These are phyloP conservation scores for Enteromius afrohamiltoni DNA, from an alignment of 2,797 vertebrate genomes.

Conservation along the genomic window DNA sequence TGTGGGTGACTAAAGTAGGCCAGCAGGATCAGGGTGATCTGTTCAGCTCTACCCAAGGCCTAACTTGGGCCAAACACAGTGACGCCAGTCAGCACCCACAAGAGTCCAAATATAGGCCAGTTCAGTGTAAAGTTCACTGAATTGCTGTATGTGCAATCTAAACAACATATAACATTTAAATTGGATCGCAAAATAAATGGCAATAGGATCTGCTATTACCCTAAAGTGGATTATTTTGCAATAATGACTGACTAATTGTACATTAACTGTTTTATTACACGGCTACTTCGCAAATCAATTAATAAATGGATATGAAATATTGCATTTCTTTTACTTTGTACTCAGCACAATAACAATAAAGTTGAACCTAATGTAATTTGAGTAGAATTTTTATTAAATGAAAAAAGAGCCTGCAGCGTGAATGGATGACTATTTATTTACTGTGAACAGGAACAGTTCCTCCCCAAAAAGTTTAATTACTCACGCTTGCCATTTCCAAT, in stretches of 20 bases:
- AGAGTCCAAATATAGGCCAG: neutral
- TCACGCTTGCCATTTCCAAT: neutral
- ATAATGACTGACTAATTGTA: neutral
- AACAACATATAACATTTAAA: constrained; percentile 5
- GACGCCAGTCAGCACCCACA: neutral
- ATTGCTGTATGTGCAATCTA: neutral
- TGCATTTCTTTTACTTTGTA: neutral
- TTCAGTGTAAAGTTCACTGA: neutral
- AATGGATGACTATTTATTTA: neutral
- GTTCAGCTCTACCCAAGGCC: neutral
- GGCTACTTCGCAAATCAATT: neutral
- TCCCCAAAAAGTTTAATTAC: neutral
- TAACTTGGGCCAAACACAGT: constrained; percentile 12
- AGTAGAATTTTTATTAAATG: neutral
- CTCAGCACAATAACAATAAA: neutral
- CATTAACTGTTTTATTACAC: neutral
- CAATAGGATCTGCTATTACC: neutral
- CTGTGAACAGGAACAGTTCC: neutral
- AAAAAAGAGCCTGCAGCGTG: neutral
- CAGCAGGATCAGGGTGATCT: constrained; percentile 45
- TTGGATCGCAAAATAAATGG: neutral
- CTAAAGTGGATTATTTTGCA: neutral
- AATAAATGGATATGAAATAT: constrained; percentile 1
- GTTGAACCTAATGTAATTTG: neutral
- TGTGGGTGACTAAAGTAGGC: constrained; percentile 59